Base-by-base conservation (phyloP, 2,113 vertebrate species). In the Saccopteryx bilineata region DNA sequence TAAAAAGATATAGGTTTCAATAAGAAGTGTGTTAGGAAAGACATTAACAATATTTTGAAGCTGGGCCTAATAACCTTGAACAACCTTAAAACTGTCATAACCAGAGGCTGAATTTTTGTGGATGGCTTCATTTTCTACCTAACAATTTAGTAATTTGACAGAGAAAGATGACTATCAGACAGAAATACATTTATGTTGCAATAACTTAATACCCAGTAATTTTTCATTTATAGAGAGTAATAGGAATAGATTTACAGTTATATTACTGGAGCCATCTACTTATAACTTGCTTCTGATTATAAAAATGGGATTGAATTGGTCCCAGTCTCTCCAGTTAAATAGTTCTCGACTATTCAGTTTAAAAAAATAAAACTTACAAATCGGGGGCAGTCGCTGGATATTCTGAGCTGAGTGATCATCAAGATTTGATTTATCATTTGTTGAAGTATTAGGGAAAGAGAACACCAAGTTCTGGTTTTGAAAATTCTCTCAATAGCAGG, bases 71-170 rank as follows among this genome's bases (percentile, higher is more conserved):
- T 74, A 96, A 80, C 58, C 63, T 95, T 95, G 33, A 97, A 74
- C 63, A 82, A 48, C 58, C 50, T 63, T 79, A 83, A 93, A 96
- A 90, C 76, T 50, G 4, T 89, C 48, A 31, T 81, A 91, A 90
- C 66, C 83, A 94, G 54, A 56, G 87, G 23, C 56, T 87, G 89
- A 58, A 80, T 63, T 80, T 96, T 91, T 56, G n/a, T 81, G 1
- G 5, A 60, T 71, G 26, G 4, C 13, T 97, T 97, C 96, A 48
- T 95, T 97, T 96, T 96, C 68, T 93, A 14, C 50, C 94, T 86
- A 95, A 88, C 69, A 93, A 81, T 68, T 83, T 92, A 39, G 50
- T 9, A 65, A 83, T 33, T 74, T 94, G 80, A 94, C 58, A 46
- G 87, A 95, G 83, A 97, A 92, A 69, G 21, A 83, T 85, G 18